A percentile compares a stretch with the other conserved stretches of the same genome.
Evolutionary conservation across 2,797 vertebrate genomes (phyloP).

Genomic region (Galagoides demidoff): DNA sequence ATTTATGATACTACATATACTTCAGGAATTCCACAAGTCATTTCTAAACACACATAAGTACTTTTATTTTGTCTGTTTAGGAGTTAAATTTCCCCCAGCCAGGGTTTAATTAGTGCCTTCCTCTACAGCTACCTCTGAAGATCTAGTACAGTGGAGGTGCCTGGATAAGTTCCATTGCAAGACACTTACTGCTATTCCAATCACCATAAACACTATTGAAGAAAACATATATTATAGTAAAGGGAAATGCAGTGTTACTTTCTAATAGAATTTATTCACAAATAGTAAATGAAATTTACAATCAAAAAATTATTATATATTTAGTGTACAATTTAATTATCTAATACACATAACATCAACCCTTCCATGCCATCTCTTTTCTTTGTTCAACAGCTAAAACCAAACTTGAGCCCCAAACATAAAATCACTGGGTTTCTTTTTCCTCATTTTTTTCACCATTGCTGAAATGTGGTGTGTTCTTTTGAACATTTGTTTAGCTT

Average conservation of each 20-base stretch:
- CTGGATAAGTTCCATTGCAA: not conserved
- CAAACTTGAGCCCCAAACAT: not conserved
- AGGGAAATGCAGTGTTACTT: not conserved
- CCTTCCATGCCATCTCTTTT: not conserved
- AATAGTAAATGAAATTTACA: not conserved
- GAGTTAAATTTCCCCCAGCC: not conserved
- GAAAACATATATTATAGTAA: not conserved
- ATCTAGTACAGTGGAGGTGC: too few relatives aligned
- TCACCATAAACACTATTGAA: not conserved
- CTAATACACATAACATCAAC: not conserved
- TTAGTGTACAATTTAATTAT: not conserved
- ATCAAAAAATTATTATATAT: not conserved
- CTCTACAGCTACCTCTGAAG: not conserved
- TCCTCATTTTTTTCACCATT: not conserved
- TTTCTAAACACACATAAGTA: not conserved
- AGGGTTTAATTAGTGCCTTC: not conserved
- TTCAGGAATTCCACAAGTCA: not conserved
- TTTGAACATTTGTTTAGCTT: not conserved
- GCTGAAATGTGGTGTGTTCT: not conserved
- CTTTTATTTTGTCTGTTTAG: slow-evolving; percentile 8
- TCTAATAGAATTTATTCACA: not conserved
- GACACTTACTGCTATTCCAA: not conserved
- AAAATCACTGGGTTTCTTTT: slow-evolving; percentile 33
- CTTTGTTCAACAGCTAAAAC: slow-evolving; percentile 13
- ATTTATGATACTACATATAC: not conserved